A percentile compares a stretch with the other conserved stretches of the same genome.
Conservation (phyloP, 2,113 vertebrate species). For the Rhizomys pruinosus region DNA sequence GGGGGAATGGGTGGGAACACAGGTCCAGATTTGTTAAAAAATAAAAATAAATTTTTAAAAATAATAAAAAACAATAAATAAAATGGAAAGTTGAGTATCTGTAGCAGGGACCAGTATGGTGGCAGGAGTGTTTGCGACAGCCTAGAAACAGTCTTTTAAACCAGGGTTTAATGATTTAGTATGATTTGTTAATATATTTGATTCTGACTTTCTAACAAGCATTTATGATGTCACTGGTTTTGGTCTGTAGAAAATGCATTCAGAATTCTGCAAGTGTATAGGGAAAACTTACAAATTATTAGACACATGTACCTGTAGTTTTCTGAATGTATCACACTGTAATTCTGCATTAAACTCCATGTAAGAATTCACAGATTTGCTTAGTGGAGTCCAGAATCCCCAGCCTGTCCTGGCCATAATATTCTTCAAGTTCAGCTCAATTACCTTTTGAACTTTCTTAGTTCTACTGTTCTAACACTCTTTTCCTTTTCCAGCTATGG, state of each 20-base stretch:
- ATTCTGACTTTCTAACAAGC: constrained; percentile 30
- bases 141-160: neutral
- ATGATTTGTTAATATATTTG: neutral
- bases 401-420: neutral
- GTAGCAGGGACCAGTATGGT: neutral
- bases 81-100: too few relatives aligned
- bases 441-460: neutral
- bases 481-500: too few relatives aligned
- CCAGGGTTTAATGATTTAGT: neutral
- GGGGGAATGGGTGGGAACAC: too few relatives aligned
- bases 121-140: neutral
- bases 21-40: too few relatives aligned
- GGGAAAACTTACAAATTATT: neutral
- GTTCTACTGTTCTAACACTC: too few relatives aligned
- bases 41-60: too few relatives aligned
- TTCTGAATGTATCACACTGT: neutral
- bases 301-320: neutral
- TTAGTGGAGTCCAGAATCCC: neutral
- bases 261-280: neutral
- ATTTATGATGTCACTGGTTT: neutral
- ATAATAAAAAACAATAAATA: too few relatives aligned
- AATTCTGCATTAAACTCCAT: neutral
- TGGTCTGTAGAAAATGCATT: neutral
- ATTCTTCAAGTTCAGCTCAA: neutral
- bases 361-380: too few relatives aligned